Percentiles rank a stretch among this genome's conserved stretches.
phyloP scores from a whole-genome alignment of 1,140 invertebrate species.

The Paralvinella palmiformis region DNA sequence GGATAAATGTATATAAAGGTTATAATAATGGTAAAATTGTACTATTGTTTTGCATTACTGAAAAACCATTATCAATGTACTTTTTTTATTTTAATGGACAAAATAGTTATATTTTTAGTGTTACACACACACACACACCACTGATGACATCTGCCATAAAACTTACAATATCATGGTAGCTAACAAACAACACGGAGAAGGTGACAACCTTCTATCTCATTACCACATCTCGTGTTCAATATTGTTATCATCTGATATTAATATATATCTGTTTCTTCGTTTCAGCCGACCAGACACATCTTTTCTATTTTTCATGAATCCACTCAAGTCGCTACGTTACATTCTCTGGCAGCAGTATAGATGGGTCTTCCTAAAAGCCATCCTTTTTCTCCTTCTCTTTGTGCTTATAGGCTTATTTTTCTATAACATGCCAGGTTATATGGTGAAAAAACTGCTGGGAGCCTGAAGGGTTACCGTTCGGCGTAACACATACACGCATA shows the following conservation, averaged over 20 bases:
- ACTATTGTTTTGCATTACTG: too few species aligned
- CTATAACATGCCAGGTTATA: conserved; percentile 11
- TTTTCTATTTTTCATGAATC: conserved; percentile 21
- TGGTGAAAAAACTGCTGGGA: conserved; percentile 14
- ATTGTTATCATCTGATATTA: neutral
- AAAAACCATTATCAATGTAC: too few species aligned
- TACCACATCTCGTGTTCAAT: neutral
- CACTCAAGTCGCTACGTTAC: conserved; percentile 21
- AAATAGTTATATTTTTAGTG: neutral
- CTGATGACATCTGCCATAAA: neutral
- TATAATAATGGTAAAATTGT: too few species aligned
- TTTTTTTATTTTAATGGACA: too few species aligned
- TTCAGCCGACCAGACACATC: conserved; percentile 22
- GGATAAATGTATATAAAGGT: too few species aligned
- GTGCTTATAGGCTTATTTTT: conserved; percentile 8
- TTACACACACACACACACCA: neutral
- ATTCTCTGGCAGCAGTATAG: conserved; percentile 22
- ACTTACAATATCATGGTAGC: neutral
- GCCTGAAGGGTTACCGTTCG: too few species aligned
- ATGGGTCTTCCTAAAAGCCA: conserved; percentile 16
- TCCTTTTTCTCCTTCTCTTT: conserved; percentile 9
- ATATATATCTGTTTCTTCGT: neutral
- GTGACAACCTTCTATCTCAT: neutral
- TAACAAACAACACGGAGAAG: neutral
- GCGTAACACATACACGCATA: too few species aligned